Evolutionary conservation across 2,888 invertebrate genomes (phyloP).

Genomic region (Hybos culiciformis): DNA sequence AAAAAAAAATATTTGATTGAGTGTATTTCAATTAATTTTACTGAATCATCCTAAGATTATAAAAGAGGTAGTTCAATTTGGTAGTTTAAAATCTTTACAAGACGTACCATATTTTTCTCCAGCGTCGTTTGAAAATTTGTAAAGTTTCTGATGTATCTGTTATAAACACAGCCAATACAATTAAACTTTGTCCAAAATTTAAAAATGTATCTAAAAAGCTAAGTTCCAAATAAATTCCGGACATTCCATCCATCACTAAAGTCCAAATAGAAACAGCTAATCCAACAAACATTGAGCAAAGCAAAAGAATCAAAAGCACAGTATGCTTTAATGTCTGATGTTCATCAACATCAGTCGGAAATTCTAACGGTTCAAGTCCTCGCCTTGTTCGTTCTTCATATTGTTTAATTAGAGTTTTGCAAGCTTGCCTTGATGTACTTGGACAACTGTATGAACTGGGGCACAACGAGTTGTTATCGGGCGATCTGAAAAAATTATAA

Average conservation of each 20-base stretch:
- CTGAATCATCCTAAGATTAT: slow-evolving; percentile 2
- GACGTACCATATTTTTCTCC: slow-evolving; percentile 44
- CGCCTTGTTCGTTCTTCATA: slow-evolving; percentile 40
- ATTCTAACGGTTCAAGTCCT: slow-evolving; percentile 40
- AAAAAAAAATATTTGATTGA: slow-evolving; percentile 16
- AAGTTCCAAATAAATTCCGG: slow-evolving; percentile 85
- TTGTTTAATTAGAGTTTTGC: slow-evolving; percentile 38
- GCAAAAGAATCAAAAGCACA: slow-evolving; percentile 62
- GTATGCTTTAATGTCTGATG: slow-evolving; percentile 69
- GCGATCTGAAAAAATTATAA: neutral
- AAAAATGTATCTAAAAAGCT: slow-evolving; percentile 81
- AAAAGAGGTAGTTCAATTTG: slow-evolving; percentile 16
- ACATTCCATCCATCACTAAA: slow-evolving; percentile 65
- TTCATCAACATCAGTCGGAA: slow-evolving; percentile 41
- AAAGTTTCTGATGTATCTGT: slow-evolving; percentile 64
- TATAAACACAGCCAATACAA: slow-evolving; percentile 77
- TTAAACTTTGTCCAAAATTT: slow-evolving; percentile 78
- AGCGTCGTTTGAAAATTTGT: slow-evolving; percentile 49
- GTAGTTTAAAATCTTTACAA: neutral
- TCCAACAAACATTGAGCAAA: slow-evolving; percentile 80
- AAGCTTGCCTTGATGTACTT: slow-evolving; percentile 37
- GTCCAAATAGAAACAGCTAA: slow-evolving; percentile 72
- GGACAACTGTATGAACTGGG: slow-evolving; percentile 40
- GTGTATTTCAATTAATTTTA: neutral
- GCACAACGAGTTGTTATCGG: slow-evolving; percentile 23